These are phyloP conservation scores for Chromobotia macracanthus DNA, from an alignment of 2,797 vertebrate genomes.

Conservation along the genomic window DNA sequence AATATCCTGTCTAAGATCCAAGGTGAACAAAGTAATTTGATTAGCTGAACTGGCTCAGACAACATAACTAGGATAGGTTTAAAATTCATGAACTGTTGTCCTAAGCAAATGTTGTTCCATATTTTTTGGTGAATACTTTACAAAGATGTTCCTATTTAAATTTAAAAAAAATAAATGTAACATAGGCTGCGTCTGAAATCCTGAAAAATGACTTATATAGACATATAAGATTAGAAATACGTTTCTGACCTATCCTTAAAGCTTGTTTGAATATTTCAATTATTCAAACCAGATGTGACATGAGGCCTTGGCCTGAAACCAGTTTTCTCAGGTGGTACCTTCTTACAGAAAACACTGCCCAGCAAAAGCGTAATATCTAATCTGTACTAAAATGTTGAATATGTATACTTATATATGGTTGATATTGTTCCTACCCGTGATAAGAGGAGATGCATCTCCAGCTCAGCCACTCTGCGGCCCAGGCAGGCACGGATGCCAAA, in stretches of 20 bases:
- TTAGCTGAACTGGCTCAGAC: not conserved
- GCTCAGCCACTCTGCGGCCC: conserved; percentile 79
- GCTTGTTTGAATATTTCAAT: not conserved
- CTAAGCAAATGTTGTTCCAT: not conserved
- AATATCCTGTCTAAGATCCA: conserved; percentile 2
- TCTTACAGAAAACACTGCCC: not conserved
- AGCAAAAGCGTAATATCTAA: not conserved
- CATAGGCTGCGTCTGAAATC: not conserved
- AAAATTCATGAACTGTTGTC: not conserved
- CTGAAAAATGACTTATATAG: not conserved
- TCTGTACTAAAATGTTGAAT: not conserved
- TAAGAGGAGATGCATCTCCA: conserved; percentile 81
- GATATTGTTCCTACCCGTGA: conserved; percentile 69
- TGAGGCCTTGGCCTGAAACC: not conserved
- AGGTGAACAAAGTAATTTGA: not conserved
- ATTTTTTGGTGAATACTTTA: not conserved
- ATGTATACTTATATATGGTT: not conserved
- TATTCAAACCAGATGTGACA: not conserved
- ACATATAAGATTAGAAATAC: not conserved
- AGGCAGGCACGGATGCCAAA: conserved; percentile 80
- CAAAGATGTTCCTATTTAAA: not conserved
- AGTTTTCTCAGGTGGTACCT: not conserved
- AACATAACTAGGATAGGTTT: not conserved
- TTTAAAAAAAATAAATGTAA: not conserved
- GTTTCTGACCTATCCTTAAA: no score